These are phyloP conservation scores for Alviniconcha strummeri DNA, from an alignment of 2,888 invertebrate species.

Conservation along the genomic window DNA sequence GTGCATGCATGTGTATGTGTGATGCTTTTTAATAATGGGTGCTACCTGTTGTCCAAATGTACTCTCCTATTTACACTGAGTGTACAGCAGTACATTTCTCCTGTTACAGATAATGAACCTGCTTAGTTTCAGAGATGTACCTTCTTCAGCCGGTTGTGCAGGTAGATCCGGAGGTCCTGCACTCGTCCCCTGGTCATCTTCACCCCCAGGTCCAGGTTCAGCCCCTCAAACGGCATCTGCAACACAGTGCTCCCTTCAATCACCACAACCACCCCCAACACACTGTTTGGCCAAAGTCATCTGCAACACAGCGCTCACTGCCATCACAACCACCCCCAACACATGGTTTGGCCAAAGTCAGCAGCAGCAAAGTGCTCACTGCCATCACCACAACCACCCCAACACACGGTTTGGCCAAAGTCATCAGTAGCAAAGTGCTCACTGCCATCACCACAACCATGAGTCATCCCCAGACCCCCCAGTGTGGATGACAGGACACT, in stretches of 20 bases:
- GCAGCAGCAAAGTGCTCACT: neutral
- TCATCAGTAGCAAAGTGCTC: neutral
- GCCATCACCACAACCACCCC: neutral
- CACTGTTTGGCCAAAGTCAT: too few relatives aligned
- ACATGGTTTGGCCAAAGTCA: too few relatives aligned
- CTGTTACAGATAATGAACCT: neutral
- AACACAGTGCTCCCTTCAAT: too few relatives aligned
- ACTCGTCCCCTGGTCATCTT: constrained; percentile 55
- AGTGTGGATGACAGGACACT: too few relatives aligned
- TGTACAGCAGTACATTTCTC: too few relatives aligned
- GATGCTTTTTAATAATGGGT: too few relatives aligned
- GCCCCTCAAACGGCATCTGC: constrained; percentile 55
- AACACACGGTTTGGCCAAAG: neutral
- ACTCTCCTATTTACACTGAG: too few relatives aligned
- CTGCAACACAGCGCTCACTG: too few relatives aligned
- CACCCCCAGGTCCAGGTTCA: constrained; percentile 54
- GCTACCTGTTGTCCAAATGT: too few relatives aligned
- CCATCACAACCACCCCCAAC: neutral
- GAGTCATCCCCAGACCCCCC: too few relatives aligned
- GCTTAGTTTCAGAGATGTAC: constrained; percentile 40
- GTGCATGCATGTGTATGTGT: too few relatives aligned
- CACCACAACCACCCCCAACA: too few relatives aligned
- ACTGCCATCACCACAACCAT: neutral
- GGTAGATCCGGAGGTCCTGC: constrained; percentile 64
- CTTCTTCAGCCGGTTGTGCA: constrained; percentile 68